Base-by-base conservation (phyloP, 2,797 vertebrate genomes). In the Yasuhikotakia modesta region DNA sequence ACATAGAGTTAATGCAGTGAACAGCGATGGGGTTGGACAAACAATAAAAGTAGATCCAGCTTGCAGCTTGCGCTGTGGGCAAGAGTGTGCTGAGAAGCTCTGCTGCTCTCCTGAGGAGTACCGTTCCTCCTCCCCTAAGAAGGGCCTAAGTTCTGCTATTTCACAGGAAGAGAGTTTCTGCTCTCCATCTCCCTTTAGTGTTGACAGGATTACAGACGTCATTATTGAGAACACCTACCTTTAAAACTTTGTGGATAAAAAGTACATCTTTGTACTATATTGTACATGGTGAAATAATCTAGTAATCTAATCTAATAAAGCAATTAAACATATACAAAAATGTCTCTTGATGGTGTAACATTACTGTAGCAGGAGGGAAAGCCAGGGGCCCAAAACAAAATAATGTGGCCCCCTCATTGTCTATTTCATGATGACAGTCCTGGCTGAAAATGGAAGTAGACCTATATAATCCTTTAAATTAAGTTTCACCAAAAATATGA, bases 41-140 rank as follows among this genome's bases (percentile, higher is more conserved):
- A 79, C 11, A 57, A 22, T 72, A 11, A 60, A 65, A 19, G 52
- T 30, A 17, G 66, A 74, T 19, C 30, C 76, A 1, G 0, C 24
- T 65, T 94, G 93, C 80, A 89, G 82, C 12, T 83, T 94, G 1
- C 66, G 86, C 70, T 94, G 93, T 83, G 83, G 84, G 27, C 81
- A 76, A 65, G 80, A 80, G 74, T 93, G 92, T n/a, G 39, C 79
- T 24, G 70, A 22, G n/a, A 87, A 68, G 24, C 90, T 91, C 89
- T 93, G 93, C 83, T 93, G 92, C 67, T 81, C 86, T 2, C 35
- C 67, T 1, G 58, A 10, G 35, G 78, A 76, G 22, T 81, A 82
- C n/a, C 70, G 76, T 45, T 35, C 16, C 48, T 32, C 27, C n/a
- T 35, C 16, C 22, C 19, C 19, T 30, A 6, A 68, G 14, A 24